Evolutionary conservation across 2,797 vertebrate species (phyloP).

Genomic region (Takifugu ocellatus): DNA sequence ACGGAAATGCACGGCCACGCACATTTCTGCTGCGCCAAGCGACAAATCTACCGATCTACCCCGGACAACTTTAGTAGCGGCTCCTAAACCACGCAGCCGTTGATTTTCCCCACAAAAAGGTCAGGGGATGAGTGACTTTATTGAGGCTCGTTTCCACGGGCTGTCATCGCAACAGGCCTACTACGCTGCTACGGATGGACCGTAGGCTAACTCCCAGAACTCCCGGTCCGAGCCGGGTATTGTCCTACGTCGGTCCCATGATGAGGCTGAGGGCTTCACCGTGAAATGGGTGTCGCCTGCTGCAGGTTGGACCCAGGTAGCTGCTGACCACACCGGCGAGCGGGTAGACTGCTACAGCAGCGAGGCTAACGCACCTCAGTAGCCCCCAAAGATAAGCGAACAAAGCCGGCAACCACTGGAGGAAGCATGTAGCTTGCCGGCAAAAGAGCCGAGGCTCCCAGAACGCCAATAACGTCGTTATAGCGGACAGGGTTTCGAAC

Average conservation of each 20-base stretch:
- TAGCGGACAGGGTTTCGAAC: too few relatives aligned
- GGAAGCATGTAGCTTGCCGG: slow-evolving; percentile 29
- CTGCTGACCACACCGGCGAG: slow-evolving; percentile 11
- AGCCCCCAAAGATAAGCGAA: slow-evolving; percentile 49
- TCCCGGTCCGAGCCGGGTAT: not conserved
- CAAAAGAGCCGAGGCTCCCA: not conserved
- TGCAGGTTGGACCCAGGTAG: slow-evolving; percentile 2
- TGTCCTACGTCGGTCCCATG: slow-evolving; percentile 5
- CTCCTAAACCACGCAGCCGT: too few relatives aligned
- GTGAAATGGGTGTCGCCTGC: not conserved
- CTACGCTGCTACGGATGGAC: slow-evolving; percentile 19
- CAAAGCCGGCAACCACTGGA: slow-evolving; percentile 69
- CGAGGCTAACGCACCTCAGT: slow-evolving; percentile 45
- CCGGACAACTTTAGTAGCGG: too few relatives aligned
- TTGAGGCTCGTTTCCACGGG: not conserved
- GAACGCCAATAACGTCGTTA: not conserved
- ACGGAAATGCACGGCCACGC: too few relatives aligned
- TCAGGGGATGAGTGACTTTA: too few relatives aligned
- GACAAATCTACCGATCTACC: too few relatives aligned
- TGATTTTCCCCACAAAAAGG: too few relatives aligned
- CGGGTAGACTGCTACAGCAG: slow-evolving; percentile 17
- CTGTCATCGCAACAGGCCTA: slow-evolving; percentile 34
- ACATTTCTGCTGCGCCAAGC: too few relatives aligned
- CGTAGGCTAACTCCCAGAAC: not conserved
- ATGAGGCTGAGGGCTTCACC: slow-evolving; percentile 10